Evolutionary conservation across 2,113 vertebrate species (phyloP).

Genomic region (Xenopus borealis): DNA sequence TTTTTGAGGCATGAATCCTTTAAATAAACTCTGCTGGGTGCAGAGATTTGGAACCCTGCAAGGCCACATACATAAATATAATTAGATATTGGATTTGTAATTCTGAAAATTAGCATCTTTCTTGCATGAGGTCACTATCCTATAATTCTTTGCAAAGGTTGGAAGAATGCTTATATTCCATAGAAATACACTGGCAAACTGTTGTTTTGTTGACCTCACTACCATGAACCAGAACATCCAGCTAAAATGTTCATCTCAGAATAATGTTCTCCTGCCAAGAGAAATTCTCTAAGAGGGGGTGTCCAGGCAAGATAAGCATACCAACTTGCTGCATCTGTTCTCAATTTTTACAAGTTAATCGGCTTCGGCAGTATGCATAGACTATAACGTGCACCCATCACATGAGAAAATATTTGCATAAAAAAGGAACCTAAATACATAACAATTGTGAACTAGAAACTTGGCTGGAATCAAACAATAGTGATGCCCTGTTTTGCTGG

Average conservation of each 20-base stretch:
- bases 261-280: conserved; percentile 51
- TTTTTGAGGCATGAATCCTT: no score
- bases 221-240: conserved; percentile 17
- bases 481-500: not conserved
- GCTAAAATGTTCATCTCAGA: conserved; percentile 19
- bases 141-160: not conserved
- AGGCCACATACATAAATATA: no score
- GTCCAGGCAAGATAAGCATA: conserved; percentile 52
- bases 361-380: conserved; percentile 20
- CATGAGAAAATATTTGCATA: not conserved
- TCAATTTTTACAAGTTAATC: conserved; percentile 41
- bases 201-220: conserved; percentile 49
- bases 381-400: not conserved
- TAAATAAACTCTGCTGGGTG: no score
- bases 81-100: not conserved
- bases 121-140: not conserved
- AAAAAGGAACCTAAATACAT: not conserved
- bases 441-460: not conserved
- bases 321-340: conserved; percentile 16
- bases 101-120: not conserved
- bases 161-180: conserved; percentile 34
- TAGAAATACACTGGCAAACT: conserved; percentile 16
- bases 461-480: no score
- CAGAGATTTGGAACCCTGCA: no score
- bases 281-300: conserved; percentile 54